phyloP scores from a whole-genome alignment of 2,888 invertebrate genomes.

The Tolmerus cingulatus region DNA sequence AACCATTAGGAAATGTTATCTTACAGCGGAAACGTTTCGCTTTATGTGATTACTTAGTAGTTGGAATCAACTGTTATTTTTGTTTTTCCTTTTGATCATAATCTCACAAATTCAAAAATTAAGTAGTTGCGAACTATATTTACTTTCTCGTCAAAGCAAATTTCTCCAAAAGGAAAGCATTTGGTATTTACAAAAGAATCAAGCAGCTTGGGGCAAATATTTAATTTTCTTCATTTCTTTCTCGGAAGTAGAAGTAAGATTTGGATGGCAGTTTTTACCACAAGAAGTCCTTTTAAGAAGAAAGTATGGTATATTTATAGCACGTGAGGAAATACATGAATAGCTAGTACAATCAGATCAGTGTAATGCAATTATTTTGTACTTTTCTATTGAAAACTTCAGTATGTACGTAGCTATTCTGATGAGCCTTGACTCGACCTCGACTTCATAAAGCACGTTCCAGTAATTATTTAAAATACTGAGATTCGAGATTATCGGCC shows the following conservation, averaged over 20 bases:
- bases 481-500: background rate
- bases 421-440: background rate
- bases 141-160: background rate
- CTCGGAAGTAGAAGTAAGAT: no score
- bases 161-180: background rate
- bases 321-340: background rate
- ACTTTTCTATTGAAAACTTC: background rate
- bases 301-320: background rate
- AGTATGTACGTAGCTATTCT: background rate
- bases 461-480: background rate
- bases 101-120: no score
- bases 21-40: background rate
- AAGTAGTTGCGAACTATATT: no score
- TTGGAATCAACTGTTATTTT: no score
- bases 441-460: background rate
- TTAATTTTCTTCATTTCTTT: background rate
- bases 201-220: background rate
- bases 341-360: background rate
- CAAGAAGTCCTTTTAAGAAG: background rate
- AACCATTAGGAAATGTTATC: background rate
- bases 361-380: background rate
- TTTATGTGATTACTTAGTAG: background rate
- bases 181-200: no score
- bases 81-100: no score
- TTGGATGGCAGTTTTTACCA: background rate